Evolutionary conservation across 2,113 vertebrate genomes (phyloP), one percentile per base, ranked within the genome.

Genomic region (Gadus macrocephalus): DNA sequence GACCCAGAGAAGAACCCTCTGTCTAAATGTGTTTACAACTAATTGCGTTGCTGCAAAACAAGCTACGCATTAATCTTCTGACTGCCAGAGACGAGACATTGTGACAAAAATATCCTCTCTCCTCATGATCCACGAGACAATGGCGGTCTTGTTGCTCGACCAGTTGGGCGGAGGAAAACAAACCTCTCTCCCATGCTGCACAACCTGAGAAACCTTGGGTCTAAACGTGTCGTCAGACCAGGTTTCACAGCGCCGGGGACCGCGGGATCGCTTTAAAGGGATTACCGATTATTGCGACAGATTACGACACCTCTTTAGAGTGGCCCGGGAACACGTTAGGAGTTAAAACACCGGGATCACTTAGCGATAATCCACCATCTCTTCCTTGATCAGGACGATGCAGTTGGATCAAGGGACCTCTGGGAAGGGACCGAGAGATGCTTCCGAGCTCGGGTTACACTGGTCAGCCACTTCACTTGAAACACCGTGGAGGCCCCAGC

Each of bases 11-110:
- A 71, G 62, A 73, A 55, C 19, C 69, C 72, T 75, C 42, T 58
- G 58, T 83, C 80, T 71, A 76, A 84, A 78, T 81, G 73, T 79
- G 74, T 89, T 85, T 81, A 81, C 67, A 66, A 67, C 64, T 79
- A 76, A 81, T 85, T 66, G 53, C 25, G 25, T 75, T 74, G 70
- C 69, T 62, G 75, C 59, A 22, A 22, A 71, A 73, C 53, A 62
- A 6, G 78, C 68, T 15, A 66, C 2, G 4, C 16, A 75, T 76
- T 72, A 73, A 67, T 67, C 53, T 4, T 70, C 69, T 73, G 31
- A 49, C 70, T 81, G 61, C 70, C 31, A 62, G 69, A 79, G 76
- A 84, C 66, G 25, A 7, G 31, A 69, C 55, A 38, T 60, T 60
- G 67, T 19, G 59, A 53, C 60, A 22, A 67, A 85, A 83, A 84